Percentiles rank a stretch among this genome's conserved stretches.
These are phyloP conservation scores for Kobus ellipsiprymnus DNA, from an alignment of 2,113 vertebrate species.

Conservation along the genomic window DNA sequence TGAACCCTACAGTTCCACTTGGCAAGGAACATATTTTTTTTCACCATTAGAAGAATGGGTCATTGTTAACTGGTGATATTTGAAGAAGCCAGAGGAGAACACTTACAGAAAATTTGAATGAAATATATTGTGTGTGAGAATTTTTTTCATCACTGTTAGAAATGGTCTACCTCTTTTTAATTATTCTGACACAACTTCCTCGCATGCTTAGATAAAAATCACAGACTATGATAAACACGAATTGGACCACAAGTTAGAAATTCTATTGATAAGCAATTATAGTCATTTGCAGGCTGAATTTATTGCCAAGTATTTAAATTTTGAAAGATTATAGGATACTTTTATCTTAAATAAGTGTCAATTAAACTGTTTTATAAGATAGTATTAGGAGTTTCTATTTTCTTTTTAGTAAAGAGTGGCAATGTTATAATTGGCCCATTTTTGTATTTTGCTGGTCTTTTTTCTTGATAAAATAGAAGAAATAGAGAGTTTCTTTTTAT, in stretches of 20 bases:
- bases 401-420: background rate
- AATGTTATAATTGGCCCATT: background rate
- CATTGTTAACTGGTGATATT: background rate
- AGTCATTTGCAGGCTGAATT: background rate
- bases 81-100: background rate
- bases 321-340: background rate
- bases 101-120: background rate
- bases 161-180: background rate
- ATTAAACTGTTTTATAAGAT: background rate
- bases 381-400: background rate
- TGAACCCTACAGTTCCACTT: background rate
- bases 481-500: background rate
- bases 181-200: background rate
- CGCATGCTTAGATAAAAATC: background rate
- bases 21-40: background rate
- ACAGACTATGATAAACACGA: background rate
- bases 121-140: background rate
- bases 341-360: slow-evolving; percentile 31
- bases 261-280: slow-evolving; percentile 1
- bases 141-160: background rate
- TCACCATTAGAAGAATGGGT: background rate
- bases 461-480: background rate
- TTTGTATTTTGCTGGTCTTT: background rate
- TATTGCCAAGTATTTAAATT: background rate
- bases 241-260: background rate